Base-by-base conservation (phyloP, 2,888 invertebrate genomes). In the Epistrophe eligans region DNA sequence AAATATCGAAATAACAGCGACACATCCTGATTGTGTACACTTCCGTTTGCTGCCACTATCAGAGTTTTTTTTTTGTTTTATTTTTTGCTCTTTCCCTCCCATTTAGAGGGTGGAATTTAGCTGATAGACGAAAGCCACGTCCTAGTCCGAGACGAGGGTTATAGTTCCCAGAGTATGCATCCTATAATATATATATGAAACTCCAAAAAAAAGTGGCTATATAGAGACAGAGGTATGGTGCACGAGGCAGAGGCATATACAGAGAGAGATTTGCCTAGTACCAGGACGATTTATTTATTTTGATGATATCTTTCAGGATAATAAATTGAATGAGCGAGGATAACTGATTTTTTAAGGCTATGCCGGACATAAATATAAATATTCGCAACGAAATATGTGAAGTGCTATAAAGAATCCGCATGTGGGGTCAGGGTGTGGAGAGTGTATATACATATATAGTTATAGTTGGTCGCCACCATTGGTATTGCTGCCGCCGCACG, bases 261-360 rank as follows among this genome's bases (percentile, higher is more conserved):
- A 48, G 19, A 85, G 83, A 85, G 83, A 83, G 87, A 87, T 87
- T 87, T 87, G 87, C 83, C 87, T 87, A 87, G 79, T 67, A 80
- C 67, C 72, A 79, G 88, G 82, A 88, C 89, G 89, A 89, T 89
- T 89, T 89, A 89, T 89, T 89, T 89, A 89, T 89, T 89, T 89
- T 89, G 89, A 89, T 89, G 89, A 89, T 89, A 89, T 89, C 89
- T 88, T 77, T 79, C 88, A 85, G 89, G 89, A 89, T 89, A 89
- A 89, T 89, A 89, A 89, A 89, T 89, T 88, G 89, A 89, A 88
- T 85, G 85, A 88, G 88, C 84, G 88, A 81, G 84, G 80, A 80
- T 84, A 88, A 87, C 87, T 87, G 87, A 87, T 87, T 87, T 87
- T 87, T 87, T 87, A 87, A 83, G 87, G 87, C 87, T 79, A 87